These are phyloP conservation scores for Trachymyrmex cornetzi DNA, from an alignment of 1,140 invertebrate genomes.

Conservation along the genomic window DNA sequence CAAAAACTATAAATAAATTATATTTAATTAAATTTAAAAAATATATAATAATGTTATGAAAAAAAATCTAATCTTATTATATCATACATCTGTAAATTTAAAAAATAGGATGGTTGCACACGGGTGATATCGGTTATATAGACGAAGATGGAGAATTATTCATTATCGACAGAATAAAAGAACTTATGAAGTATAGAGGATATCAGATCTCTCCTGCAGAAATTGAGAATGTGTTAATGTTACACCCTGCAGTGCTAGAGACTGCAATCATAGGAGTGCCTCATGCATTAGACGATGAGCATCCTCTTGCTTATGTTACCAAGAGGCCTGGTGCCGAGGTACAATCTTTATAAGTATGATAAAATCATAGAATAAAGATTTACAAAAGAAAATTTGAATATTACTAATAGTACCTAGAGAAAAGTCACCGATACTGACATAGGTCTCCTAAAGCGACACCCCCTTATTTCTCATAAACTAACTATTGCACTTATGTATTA, in stretches of 20 bases:
- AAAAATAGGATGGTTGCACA: constrained; percentile 87
- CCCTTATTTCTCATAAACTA: too few species aligned
- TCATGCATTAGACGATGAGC: constrained; percentile 86
- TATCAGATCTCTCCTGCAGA: constrained; percentile 88
- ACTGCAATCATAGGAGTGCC: constrained; percentile 89
- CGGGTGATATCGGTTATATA: constrained; percentile 88
- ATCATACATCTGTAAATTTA: constrained; percentile 77
- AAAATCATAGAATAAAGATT: not conserved
- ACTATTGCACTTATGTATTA: too few species aligned
- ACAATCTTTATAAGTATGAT: not conserved
- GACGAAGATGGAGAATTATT: constrained; percentile 86
- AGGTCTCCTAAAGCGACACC: too few species aligned
- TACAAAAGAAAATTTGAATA: not conserved
- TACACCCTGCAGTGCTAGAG: constrained; percentile 87
- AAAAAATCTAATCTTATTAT: not conserved
- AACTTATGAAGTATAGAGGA: constrained; percentile 89
- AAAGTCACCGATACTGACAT: too few species aligned
- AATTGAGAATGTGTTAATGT: constrained; percentile 88
- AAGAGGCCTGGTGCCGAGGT: constrained; percentile 59
- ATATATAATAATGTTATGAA: not conserved
- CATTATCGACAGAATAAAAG: constrained; percentile 88
- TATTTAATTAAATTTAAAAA: not conserved
- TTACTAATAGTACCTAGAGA: not conserved
- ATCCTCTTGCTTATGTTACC: constrained; percentile 87
- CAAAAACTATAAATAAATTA: not conserved